phyloP scores from a whole-genome alignment of 2,113 vertebrate genomes.

The Plestiodon gilberti region DNA sequence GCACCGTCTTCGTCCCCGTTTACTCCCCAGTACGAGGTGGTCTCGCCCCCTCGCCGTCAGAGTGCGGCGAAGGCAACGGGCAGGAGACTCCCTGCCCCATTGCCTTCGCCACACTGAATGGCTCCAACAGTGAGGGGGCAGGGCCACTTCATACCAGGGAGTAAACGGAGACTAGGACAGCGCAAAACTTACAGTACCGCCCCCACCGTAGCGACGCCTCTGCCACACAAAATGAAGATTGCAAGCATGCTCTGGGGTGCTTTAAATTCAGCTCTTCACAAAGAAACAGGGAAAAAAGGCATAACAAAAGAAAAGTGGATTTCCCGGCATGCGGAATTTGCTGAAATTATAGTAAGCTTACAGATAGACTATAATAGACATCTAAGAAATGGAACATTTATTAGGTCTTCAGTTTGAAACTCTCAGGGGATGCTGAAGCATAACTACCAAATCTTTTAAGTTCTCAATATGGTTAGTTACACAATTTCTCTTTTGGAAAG shows the following conservation, averaged over 20 bases:
- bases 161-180: too few relatives aligned
- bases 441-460: not conserved
- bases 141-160: too few relatives aligned
- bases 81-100: too few relatives aligned
- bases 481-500: not conserved
- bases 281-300: conserved; percentile 31
- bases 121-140: too few relatives aligned
- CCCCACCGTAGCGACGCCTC: too few relatives aligned
- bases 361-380: not conserved
- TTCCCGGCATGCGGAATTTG: conserved; percentile 21
- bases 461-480: not conserved
- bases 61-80: too few relatives aligned
- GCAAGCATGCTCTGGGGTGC: conserved; percentile 15
- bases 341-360: conserved; percentile 23
- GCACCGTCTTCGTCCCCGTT: too few relatives aligned
- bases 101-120: too few relatives aligned
- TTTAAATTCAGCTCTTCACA: conserved; percentile 52
- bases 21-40: too few relatives aligned
- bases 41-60: too few relatives aligned
- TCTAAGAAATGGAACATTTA: not conserved
- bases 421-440: not conserved
- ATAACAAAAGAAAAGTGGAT: conserved; percentile 21
- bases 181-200: too few relatives aligned
- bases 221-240: conserved; percentile 32
- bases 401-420: not conserved